Conservation (phyloP, 2,113 vertebrate genomes). For the Callipepla californica region DNA sequence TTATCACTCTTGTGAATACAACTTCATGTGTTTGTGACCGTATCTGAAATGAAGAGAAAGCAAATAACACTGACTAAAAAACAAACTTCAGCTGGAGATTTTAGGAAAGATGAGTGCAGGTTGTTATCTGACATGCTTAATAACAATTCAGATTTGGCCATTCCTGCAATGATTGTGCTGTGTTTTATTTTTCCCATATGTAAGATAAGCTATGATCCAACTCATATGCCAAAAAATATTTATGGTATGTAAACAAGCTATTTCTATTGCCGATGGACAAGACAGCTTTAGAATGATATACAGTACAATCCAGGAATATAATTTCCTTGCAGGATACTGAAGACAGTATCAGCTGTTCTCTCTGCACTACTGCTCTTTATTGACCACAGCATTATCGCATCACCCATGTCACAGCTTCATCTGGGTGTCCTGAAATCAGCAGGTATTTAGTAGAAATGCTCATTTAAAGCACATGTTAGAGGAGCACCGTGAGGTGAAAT, state of each 20-base stretch:
- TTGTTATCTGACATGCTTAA: neutral
- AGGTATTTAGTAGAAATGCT: neutral
- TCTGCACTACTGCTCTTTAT: neutral
- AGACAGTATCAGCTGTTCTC: neutral
- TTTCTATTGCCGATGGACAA: constrained; percentile 1
- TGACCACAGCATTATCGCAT: neutral
- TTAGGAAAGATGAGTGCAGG: neutral
- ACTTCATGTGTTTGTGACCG: neutral
- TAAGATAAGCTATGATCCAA: neutral
- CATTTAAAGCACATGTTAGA: neutral
- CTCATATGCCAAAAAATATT: constrained; percentile 23
- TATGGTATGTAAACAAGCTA: constrained; percentile 20
- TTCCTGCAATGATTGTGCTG: neutral
- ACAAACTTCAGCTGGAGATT: neutral
- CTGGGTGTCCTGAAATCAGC: neutral
- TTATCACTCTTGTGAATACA: neutral
- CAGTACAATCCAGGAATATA: neutral
- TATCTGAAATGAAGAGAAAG: neutral
- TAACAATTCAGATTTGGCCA: neutral
- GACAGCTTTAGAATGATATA: neutral
- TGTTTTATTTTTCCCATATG: constrained; percentile 12
- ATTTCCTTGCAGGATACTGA: neutral
- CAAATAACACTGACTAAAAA: neutral
- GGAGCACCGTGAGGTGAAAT: neutral
- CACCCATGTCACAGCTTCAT: neutral